A percentile compares a stretch with the other conserved stretches of the same genome.
Conservation (phyloP, 1,140 invertebrate species). For the Aethina tumida region DNA sequence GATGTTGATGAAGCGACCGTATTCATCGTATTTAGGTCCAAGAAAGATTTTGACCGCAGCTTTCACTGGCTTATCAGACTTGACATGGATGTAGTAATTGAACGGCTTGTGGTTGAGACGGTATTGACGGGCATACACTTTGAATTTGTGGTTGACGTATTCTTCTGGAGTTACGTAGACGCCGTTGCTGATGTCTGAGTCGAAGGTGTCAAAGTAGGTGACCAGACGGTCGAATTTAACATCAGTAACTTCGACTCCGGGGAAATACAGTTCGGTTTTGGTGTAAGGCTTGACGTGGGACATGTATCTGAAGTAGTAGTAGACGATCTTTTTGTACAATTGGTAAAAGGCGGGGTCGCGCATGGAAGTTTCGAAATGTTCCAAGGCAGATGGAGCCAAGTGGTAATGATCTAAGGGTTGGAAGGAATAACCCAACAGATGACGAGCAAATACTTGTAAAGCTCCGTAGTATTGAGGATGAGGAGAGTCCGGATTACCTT, state of each 20-base stretch:
- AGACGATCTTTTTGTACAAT: slow-evolving; percentile 43
- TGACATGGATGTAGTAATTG: slow-evolving; percentile 48
- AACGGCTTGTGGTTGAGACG: slow-evolving; percentile 54
- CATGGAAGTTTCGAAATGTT: slow-evolving; percentile 46
- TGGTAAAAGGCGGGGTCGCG: slow-evolving; percentile 58
- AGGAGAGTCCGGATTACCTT: slow-evolving; percentile 40
- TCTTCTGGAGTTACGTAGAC: slow-evolving; percentile 34
- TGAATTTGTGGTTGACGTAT: slow-evolving; percentile 18
- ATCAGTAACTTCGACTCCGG: slow-evolving; percentile 50
- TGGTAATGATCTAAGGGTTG: slow-evolving; percentile 33
- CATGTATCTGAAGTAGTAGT: slow-evolving; percentile 23
- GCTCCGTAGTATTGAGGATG: slow-evolving; percentile 47
- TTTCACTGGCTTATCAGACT: slow-evolving; percentile 43
- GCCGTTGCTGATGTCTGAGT: slow-evolving; percentile 55
- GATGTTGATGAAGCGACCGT: slow-evolving; percentile 39
- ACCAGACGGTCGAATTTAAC: slow-evolving; percentile 51
- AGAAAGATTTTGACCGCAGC: slow-evolving; percentile 54
- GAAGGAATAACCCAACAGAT: slow-evolving; percentile 32
- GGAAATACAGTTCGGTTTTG: slow-evolving; percentile 46
- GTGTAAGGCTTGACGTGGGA: slow-evolving; percentile 44
- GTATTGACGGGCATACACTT: slow-evolving; percentile 32
- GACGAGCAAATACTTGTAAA: slow-evolving; percentile 38
- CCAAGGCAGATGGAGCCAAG: slow-evolving; percentile 31
- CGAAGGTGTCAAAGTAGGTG: slow-evolving; percentile 62
- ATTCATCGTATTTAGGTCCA: slow-evolving; percentile 55